Base-by-base conservation (phyloP, 1,140 invertebrate genomes). In the Drosophila repleta region DNA sequence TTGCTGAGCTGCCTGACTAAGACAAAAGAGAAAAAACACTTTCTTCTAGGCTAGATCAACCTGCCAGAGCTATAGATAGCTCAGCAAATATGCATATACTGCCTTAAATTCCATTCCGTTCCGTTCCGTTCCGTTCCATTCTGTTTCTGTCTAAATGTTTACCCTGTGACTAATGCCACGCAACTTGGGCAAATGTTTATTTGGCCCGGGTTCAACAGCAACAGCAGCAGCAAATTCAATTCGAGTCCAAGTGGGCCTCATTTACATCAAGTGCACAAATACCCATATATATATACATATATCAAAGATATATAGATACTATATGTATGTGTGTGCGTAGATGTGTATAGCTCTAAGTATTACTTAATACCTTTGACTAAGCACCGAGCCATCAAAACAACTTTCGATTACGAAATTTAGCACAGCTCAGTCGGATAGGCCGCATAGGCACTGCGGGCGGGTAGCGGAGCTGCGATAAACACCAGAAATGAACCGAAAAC, bases 351-450 rank as follows among this genome's bases (percentile, higher is more conserved):
- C 62, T 87, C 79, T 72, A 82, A 82, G 71, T 76, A 83, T 89
- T 83, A 87, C 79, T 87, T 87, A 87, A 87, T 87, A 87, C 61
- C 76, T 83, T 88, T 83, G 83, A 87, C 82, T 85, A 87, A 85
- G 82, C 81, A 37, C 62, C 66, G 76, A 84, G 46, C 81, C 83
- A 88, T 83, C 83, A 87, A 87, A 87, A 83, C 83, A 83, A 87
- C 83, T 87, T 88, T 88, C 79, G 82, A 87, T 87, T 87, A 82
- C 82, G 76, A 87, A 87, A 87, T 87, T 87, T 75, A 85, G 82
- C 83, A 82, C 82, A 82, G 65, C 51, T 56, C 21, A 11, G 46
- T 35, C 1, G 61, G 32, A 35, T 55, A 37, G 26, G 10, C 41
- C 35, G 45, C 46, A 7, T 24, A 29, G 49, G 26, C 18, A 35